A percentile compares a stretch with the other conserved stretches of the same genome.
Evolutionary conservation across 2,888 invertebrate genomes (phyloP).

Genomic region (Pinctada fucata): DNA sequence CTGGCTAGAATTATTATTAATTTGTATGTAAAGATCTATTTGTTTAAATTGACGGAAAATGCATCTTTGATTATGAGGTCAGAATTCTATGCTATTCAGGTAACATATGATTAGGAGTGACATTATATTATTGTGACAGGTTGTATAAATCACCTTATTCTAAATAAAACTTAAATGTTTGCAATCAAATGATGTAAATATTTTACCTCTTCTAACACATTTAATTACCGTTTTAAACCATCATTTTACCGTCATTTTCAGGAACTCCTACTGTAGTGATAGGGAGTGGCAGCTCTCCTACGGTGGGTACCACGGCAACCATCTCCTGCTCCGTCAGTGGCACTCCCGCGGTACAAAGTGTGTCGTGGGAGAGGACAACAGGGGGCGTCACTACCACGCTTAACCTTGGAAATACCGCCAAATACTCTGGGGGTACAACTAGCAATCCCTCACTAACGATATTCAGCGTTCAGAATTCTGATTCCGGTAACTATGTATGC

Average conservation of each 20-base stretch:
- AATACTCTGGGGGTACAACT: slow-evolving; percentile 24
- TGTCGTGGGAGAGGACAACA: slow-evolving; percentile 17
- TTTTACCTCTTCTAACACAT: too few relatives aligned
- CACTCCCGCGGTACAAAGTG: slow-evolving; percentile 23
- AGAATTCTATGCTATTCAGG: too few relatives aligned
- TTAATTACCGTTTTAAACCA: too few relatives aligned
- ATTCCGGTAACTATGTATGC: slow-evolving; percentile 25
- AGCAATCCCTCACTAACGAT: slow-evolving; percentile 33
- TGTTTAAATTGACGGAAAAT: too few relatives aligned
- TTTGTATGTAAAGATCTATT: too few relatives aligned
- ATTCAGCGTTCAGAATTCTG: slow-evolving; percentile 5
- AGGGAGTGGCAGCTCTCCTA: slow-evolving; percentile 17
- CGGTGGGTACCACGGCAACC: slow-evolving; percentile 18
- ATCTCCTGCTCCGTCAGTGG: slow-evolving; percentile 28
- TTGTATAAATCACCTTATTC: too few relatives aligned
- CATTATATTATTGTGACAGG: too few relatives aligned
- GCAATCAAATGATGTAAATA: too few relatives aligned
- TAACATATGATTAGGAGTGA: too few relatives aligned
- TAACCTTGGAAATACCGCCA: slow-evolving; percentile 11
- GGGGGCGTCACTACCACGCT: slow-evolving; percentile 17
- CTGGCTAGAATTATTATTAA: too few relatives aligned
- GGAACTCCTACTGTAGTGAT: slow-evolving; percentile 21
- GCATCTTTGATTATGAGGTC: too few relatives aligned
- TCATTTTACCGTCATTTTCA: not conserved
- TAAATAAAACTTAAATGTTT: too few relatives aligned